Percentiles rank a stretch among this genome's conserved stretches.
phyloP scores from a whole-genome alignment of 2,797 vertebrate species.

The Somateria mollissima region DNA sequence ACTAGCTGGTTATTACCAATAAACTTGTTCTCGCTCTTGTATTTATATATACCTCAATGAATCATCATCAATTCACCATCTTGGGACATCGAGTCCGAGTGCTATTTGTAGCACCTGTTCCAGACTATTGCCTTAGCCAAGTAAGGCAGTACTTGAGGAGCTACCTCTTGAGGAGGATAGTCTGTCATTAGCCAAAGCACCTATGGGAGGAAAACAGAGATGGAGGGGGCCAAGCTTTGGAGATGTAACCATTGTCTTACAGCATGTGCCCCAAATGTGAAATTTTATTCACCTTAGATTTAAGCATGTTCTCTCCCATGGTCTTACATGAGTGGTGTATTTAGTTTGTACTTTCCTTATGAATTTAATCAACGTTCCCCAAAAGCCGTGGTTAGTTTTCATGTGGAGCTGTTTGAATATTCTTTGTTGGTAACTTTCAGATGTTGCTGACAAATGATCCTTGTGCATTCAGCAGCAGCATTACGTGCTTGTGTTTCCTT shows the following conservation, averaged over 20 bases:
- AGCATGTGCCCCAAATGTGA: background rate
- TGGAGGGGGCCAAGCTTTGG: background rate
- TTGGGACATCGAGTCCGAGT: background rate
- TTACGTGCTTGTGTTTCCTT: constrained; percentile 57
- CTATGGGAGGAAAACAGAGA: background rate
- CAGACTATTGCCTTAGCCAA: background rate
- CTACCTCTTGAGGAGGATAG: background rate
- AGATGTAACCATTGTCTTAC: background rate
- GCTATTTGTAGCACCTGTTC: fast-evolving
- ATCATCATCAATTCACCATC: fast-evolving
- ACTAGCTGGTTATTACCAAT: background rate
- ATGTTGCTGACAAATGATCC: background rate
- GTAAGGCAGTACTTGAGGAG: background rate
- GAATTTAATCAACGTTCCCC: background rate
- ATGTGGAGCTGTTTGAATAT: background rate
- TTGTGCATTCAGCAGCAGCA: background rate
- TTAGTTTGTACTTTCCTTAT: background rate
- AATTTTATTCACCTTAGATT: background rate
- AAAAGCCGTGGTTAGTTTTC: background rate
- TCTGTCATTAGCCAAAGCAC: background rate
- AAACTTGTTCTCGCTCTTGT: background rate
- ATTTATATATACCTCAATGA: background rate
- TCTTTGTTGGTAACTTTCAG: background rate
- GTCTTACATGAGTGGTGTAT: background rate
- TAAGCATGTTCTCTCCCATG: background rate